Evolutionary conservation across 2,113 vertebrate species (phyloP).

Genomic region (human): DNA sequence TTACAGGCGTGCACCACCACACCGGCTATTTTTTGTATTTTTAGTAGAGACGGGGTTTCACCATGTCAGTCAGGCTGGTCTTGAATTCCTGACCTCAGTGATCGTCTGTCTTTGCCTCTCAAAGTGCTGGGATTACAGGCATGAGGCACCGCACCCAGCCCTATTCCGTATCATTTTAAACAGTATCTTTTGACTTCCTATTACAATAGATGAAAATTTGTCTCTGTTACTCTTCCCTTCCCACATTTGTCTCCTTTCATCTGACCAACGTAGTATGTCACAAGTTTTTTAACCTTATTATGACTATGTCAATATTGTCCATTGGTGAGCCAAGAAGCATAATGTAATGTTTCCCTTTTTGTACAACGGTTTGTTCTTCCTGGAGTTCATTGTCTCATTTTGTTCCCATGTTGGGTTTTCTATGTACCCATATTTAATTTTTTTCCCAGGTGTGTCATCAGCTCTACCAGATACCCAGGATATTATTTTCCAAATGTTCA

Average conservation of each 20-base stretch:
- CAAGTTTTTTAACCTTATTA: background rate
- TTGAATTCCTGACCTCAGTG: too few relatives aligned
- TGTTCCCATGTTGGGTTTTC: background rate
- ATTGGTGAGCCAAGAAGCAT: background rate
- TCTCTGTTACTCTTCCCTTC: background rate
- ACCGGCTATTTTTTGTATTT: too few relatives aligned
- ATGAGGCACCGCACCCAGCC: background rate
- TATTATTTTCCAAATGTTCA: constrained; percentile 6
- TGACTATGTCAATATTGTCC: background rate
- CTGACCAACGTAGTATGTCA: background rate
- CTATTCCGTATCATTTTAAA: constrained; percentile 14
- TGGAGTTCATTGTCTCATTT: background rate
- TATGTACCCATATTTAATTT: background rate
- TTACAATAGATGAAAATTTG: background rate
- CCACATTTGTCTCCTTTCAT: background rate
- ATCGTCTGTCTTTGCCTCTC: too few relatives aligned
- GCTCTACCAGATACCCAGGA: background rate
- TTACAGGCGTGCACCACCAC: too few relatives aligned
- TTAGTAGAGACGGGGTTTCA: too few relatives aligned
- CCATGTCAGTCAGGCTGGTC: too few relatives aligned
- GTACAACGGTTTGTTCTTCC: background rate
- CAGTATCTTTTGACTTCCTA: constrained; percentile 49
- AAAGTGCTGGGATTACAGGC: too few relatives aligned
- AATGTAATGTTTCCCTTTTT: background rate
- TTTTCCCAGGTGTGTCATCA: background rate